Base-by-base conservation (phyloP, 2,113 vertebrate genomes). In the Odocoileus hemionus region DNA sequence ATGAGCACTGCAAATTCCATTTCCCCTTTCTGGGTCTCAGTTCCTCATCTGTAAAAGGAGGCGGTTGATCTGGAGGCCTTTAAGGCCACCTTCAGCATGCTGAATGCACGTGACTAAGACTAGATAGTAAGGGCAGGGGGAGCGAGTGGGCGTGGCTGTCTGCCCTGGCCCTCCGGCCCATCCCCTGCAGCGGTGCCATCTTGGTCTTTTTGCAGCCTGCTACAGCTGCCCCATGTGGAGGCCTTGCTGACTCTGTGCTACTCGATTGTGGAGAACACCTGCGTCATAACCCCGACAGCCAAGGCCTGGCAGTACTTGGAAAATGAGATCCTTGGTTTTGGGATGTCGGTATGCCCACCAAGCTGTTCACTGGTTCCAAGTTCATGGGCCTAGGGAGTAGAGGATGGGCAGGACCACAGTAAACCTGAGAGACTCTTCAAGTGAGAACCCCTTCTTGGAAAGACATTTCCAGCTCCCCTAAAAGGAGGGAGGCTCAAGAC, bases 271-370 rank as follows among this genome's bases (percentile, higher is more conserved):
- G 97, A 98, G 95, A 98, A 98, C 91, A 97, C 97, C 82, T 99
- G 99, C 58, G n/a, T 98, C 89, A 94, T 97, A 0, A 98, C 98
- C 0, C 95, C 95, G 54, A 47, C 98, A 9, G 95, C 98, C 86
- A 96, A 61, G 87, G 98, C 98, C 97, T 99, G 99, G 99, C 98
- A 95, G 94, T 93, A 98, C 95, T 25, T 98, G 93, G 99, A 99
- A 57, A 97, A 89, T 39, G 98, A 94, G 84, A n/a, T 52, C 50
- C 36, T 98, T 33, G 98, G 98, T 19, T 99, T 98, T 0, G 98
- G 98, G 89, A 91, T 97, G 26, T 52, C 2, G 98, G 99, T 99
- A 99, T 17, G 96, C 74, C 47, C 13, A 33, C 60, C 9, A 17
- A 47, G 45, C 45, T 92, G 10, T 83, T 92, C 30, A 64, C 58